Evolutionary conservation across 2,113 vertebrate genomes (phyloP).

Genomic region (Chionomys nivalis): DNA sequence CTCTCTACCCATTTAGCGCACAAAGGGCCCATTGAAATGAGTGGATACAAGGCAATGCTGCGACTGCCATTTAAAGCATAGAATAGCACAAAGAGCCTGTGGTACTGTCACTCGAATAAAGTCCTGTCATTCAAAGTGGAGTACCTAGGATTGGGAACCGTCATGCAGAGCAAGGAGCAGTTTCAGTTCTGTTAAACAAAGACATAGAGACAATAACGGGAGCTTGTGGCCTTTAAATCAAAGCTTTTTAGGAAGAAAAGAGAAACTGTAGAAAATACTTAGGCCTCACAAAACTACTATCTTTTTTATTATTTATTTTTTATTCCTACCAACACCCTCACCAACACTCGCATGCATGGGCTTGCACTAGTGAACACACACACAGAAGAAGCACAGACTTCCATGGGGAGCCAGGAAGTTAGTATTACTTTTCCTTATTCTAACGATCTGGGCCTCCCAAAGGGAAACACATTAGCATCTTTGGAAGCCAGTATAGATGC

Average conservation of each 20-base stretch:
- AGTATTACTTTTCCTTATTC: background rate
- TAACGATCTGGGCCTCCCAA: background rate
- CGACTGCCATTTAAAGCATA: conserved; percentile 46
- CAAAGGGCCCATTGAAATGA: conserved; percentile 17
- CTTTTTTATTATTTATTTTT: background rate
- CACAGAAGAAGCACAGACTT: background rate
- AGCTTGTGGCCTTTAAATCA: conserved; percentile 38
- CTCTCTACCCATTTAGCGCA: conserved; percentile 1
- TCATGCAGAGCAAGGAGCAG: conserved; percentile 21
- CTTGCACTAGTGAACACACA: background rate
- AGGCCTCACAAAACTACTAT: background rate
- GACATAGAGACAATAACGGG: conserved; percentile 12
- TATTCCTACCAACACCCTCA: background rate
- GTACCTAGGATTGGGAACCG: conserved; percentile 16
- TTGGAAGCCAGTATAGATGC: background rate
- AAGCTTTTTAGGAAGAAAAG: conserved; percentile 39
- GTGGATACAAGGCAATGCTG: background rate
- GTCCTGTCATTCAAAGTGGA: conserved; percentile 21
- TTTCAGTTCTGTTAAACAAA: conserved; percentile 47
- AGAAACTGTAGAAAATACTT: conserved; percentile 22
- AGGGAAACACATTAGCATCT: background rate
- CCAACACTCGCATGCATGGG: background rate
- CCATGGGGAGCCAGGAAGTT: background rate
- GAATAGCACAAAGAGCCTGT: conserved; percentile 21
- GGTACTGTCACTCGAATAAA: conserved; percentile 55